A percentile compares a stretch with the other conserved stretches of the same genome.
These are phyloP conservation scores for Beaufortia kweichowensis DNA, from an alignment of 2,113 vertebrate species.

Conservation along the genomic window DNA sequence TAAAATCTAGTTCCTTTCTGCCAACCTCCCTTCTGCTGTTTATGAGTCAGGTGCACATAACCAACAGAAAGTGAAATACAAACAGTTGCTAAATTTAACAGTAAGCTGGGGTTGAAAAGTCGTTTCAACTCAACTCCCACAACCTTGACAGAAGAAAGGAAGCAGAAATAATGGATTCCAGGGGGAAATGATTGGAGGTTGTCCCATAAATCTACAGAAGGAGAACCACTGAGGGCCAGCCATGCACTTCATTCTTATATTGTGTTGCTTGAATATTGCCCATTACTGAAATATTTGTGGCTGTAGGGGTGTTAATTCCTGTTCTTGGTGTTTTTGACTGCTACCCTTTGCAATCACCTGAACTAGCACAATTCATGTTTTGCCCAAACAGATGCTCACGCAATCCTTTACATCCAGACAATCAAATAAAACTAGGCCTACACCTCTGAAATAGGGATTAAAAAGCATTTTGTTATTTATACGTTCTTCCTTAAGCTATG, in stretches of 20 bases:
- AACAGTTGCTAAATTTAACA: constrained; percentile 59
- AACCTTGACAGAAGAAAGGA: constrained; percentile 62
- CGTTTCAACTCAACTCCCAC: constrained; percentile 51
- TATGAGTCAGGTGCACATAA: constrained; percentile 35
- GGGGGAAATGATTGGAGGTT: constrained; percentile 61
- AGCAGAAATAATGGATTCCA: constrained; percentile 65
- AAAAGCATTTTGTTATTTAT: neutral
- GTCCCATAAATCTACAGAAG: constrained; percentile 61
- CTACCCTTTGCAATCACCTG: neutral
- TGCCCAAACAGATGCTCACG: no score
- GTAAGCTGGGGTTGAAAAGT: constrained; percentile 51
- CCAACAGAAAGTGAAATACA: constrained; percentile 58
- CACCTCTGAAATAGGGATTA: neutral
- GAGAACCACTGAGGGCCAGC: constrained; percentile 56
- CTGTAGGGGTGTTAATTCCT: constrained; percentile 7
- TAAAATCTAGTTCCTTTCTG: neutral
- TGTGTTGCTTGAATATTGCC: constrained; percentile 50
- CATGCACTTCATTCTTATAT: constrained; percentile 56
- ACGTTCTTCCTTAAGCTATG: neutral
- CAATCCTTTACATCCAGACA: constrained; percentile 1
- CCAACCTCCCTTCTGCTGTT: neutral
- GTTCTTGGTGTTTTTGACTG: constrained; percentile 15
- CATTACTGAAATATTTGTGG: constrained; percentile 20
- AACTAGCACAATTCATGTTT: neutral
- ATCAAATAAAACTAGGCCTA: neutral